Evolutionary conservation across 1,140 invertebrate genomes (phyloP).

Genomic region (Zaprionus kolodkinae): DNA sequence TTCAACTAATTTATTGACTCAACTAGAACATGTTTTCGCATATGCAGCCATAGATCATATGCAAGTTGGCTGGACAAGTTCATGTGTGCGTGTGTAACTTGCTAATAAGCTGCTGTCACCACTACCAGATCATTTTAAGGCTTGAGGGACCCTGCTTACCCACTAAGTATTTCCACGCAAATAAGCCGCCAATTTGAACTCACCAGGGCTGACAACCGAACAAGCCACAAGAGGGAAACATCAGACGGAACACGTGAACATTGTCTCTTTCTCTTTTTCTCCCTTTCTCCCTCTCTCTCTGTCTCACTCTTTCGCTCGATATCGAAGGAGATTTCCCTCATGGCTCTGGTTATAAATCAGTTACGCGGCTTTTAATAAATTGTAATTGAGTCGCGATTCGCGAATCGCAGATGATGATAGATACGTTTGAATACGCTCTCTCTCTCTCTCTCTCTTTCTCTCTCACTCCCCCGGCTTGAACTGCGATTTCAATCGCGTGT

Average conservation of each 20-base stretch:
- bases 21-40: neutral
- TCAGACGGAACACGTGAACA: conserved; percentile 71
- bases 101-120: conserved; percentile 77
- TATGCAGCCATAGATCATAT: conserved; percentile 19
- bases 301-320: too few species aligned
- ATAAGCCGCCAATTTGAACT: conserved; percentile 76
- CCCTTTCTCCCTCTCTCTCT: too few species aligned
- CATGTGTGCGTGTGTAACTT: conserved; percentile 52
- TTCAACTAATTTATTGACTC: neutral
- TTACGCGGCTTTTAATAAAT: conserved; percentile 81
- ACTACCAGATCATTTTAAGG: conserved; percentile 59
- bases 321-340: conserved; percentile 3
- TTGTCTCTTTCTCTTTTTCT: conserved; percentile 13
- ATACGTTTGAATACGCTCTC: conserved; percentile 65
- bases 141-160: neutral
- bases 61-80: neutral
- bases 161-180: conserved; percentile 73
- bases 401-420: conserved; percentile 64
- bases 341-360: conserved; percentile 73
- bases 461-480: neutral
- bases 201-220: conserved; percentile 47
- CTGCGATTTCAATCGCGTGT: conserved; percentile 76
- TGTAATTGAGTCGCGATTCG: conserved; percentile 80
- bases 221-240: conserved; percentile 57
- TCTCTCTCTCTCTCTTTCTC: neutral